phyloP scores from a whole-genome alignment of 2,113 vertebrate species.

The Phainopepla nitens region DNA sequence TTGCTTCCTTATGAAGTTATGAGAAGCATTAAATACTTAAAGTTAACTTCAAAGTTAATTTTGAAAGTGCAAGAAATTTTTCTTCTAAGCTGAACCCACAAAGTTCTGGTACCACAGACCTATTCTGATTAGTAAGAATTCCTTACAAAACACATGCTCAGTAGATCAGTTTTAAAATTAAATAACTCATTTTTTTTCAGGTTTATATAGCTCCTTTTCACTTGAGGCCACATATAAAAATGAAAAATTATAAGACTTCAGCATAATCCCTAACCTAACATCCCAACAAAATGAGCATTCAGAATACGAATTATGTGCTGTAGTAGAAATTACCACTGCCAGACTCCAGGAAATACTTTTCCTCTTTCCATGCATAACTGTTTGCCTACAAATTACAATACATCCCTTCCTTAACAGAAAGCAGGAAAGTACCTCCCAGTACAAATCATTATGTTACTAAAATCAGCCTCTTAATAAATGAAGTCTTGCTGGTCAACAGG shows the following conservation, averaged over 20 bases:
- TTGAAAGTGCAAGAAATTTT: not conserved
- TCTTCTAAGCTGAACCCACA: not conserved
- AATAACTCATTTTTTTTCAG: not conserved
- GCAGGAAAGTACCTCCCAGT: not conserved
- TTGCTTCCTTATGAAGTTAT: not conserved
- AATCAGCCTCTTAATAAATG: not conserved
- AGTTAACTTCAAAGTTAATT: not conserved
- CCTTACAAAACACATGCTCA: not conserved
- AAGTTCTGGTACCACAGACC: not conserved
- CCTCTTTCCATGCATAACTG: not conserved
- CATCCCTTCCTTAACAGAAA: not conserved
- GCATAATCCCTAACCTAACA: not conserved
- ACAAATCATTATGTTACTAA: not conserved
- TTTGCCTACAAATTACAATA: not conserved
- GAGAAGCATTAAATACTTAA: not conserved
- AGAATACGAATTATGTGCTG: not conserved
- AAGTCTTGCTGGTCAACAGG: not conserved
- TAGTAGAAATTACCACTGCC: not conserved
- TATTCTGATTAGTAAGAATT: not conserved
- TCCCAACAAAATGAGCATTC: not conserved
- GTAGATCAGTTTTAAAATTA: not conserved
- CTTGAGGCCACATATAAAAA: not conserved
- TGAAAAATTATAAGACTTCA: not conserved
- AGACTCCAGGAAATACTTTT: not conserved
- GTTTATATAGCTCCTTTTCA: not conserved